A percentile compares a stretch with the other conserved stretches of the same genome.
phyloP scores from a whole-genome alignment of 2,113 vertebrate species.

The Phalacrocorax carbo region DNA sequence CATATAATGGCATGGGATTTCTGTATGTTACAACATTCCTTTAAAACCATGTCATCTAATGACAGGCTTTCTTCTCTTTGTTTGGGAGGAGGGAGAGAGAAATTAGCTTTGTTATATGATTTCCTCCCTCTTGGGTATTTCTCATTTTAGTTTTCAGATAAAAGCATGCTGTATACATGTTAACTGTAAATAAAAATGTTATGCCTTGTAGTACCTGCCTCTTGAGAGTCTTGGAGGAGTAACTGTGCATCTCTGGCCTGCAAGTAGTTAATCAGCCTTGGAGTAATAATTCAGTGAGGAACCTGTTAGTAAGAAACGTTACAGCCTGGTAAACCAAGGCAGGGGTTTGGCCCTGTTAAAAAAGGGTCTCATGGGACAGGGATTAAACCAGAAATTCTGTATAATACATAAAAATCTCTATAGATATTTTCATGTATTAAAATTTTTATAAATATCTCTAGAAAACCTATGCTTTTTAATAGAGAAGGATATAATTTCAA shows the following conservation, averaged over 20 bases:
- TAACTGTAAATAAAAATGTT: background rate
- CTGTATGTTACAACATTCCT: constrained; percentile 36
- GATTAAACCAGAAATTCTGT: too few relatives aligned
- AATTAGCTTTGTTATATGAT: background rate
- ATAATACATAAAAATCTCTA: too few relatives aligned
- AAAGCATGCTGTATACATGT: rapidly evolving
- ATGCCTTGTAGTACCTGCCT: background rate
- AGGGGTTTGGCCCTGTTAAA: background rate
- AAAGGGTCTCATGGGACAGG: rapidly evolving
- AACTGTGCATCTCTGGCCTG: background rate
- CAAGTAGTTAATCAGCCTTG: background rate
- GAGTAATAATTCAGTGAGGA: background rate
- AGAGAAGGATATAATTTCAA: too few relatives aligned
- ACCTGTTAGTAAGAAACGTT: background rate
- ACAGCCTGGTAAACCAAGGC: background rate
- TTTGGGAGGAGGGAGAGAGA: background rate
- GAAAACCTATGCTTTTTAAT: background rate
- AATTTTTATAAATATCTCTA: background rate
- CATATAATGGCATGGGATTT: constrained; percentile 2
- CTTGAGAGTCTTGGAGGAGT: background rate
- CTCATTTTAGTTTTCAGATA: background rate
- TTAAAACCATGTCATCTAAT: constrained; percentile 29
- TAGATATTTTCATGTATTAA: too few relatives aligned
- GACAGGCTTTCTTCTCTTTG: constrained; percentile 16
- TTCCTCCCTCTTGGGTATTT: background rate